Evolutionary conservation across 92 coral and sea anemone species (phyloP), one percentile per base, ranked within the genome.

Genomic region (Diadumene lineata): DNA sequence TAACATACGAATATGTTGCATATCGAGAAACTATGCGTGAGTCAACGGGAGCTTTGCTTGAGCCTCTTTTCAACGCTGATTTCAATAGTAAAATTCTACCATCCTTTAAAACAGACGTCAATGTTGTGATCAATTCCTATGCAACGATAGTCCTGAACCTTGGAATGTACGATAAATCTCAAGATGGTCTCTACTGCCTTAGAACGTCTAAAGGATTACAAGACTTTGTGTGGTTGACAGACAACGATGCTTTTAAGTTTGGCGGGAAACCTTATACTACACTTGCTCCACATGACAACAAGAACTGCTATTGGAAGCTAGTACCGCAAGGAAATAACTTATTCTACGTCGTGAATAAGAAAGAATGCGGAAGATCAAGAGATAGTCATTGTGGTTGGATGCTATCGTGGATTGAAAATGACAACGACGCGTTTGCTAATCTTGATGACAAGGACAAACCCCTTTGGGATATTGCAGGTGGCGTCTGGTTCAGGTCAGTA

Each of bases 301-400:
- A 62, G 7, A 64, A 64, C 62, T 74, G 79, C 22, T 74, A 60
- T 34, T 74, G 79, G 79, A 74, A 74, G 26, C 73, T 74, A 8
- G 70, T 74, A 2, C 79, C 79, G 28, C 79, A 74, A 16, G 79
- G 79, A 31, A 74, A 24, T 25, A 18, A 34, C 23, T 50, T 74
- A 22, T 74, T 28, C 34, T 57, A 50, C 48, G 60, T 74, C 33
- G 71, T 60, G 55, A 74, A 74, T 29, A 28, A 8, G 22, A 60
- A 74, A n/a, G 60, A 21, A 15, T 74, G 79, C 31, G 51, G 34
- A 17, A 15, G 60, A 15, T 6, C 48, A 4, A 1, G 55, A 24
- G 38, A 72, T 46, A 19, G n/a, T 13, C 34, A 43, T 22, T 72
- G 77, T 28, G 77, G 77, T 2, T 31, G 65, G 66, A 27, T 19